Evolutionary conservation across 2,797 vertebrate species (phyloP), one percentile per base, ranked within the genome.

Genomic region (Poliocrania exsul): DNA sequence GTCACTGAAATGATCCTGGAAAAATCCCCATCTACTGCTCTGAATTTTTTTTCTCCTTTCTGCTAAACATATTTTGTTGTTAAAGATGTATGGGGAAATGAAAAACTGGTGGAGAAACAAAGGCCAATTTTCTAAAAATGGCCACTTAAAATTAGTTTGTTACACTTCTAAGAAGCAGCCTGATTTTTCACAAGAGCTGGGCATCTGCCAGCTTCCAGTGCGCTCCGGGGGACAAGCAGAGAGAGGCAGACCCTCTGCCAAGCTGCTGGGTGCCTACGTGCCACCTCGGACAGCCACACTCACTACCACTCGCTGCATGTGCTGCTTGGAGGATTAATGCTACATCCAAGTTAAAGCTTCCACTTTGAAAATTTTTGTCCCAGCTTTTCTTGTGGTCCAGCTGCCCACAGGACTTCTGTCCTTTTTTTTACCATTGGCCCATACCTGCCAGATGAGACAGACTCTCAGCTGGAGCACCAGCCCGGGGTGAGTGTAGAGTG

Each of bases 21-120:
- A 90, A 88, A 95, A 86, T 84, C 62, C 40, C 56, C 73, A 79
- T 95, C 73, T 77, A 93, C 69, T 70, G 73, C 31, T 95, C 56
- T 73, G 66, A 50, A 9, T 56, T 49, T 77, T 90, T 88, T 70
- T 87, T 66, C 53, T 89, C 75, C 62, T 79, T 85, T 60, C 74
- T 65, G 44, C 67, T 94, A 73, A 93, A 88, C 60, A 56, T 91
- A 79, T 70, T 84, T 93, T 49, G 54, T 73, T 91, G 69, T 85
- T 92, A 86, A 79, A 91, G 80, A 81, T 66, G 28, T 72, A 66
- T 0, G 0, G 9, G 54, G 70, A 84, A 92, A 88, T 20, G 20
- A 83, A 83, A 78, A 88, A 56, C 46, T 60, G 64, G 33, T 42
- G 19, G 42, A 91, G 47, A 92, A 94, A 94, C 54, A 91, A 83